Evolutionary conservation across 2,888 invertebrate species (phyloP), one percentile per base, ranked within the genome.

Genomic region (Acronicta alni): DNA sequence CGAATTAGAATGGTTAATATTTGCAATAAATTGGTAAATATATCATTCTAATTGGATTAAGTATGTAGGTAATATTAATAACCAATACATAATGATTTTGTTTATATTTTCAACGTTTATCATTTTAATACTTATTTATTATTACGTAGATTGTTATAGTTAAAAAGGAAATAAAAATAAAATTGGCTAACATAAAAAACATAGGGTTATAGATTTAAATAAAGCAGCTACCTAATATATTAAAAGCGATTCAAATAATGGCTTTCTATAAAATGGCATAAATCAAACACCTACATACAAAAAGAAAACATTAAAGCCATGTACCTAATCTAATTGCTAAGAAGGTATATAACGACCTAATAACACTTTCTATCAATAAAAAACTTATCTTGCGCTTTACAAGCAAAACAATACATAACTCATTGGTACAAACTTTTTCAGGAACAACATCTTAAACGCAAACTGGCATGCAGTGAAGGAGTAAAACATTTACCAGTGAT

Each of bases 401-500:
- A 68, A 75, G 69, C 69, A 67, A 65, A 77, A 69, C 57, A 74
- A 62, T 58, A n/a, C n/a, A n/a, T n/a, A 71, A 70, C 63, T 42
- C 58, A 70, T 51, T 49, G 46, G 6, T 55, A 39, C 57, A 58
- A 61, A 72, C 61, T 71, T 66, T 82, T 80, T 70, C 70, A 79
- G 73, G 48, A 63, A 79, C 65, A 81, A 76, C 70, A 77, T 69
- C 52, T 58, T 59, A 60, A 67, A 75, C 53, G 65, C 62, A 79
- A 72, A 79, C 69, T 52, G 48, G 57, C 90, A 90, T 90, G 89
- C 92, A 89, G 74, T 79, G 82, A 86, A 83, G 82, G 85, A 86
- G 83, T 84, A 78, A 87, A 91, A 85, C 75, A 95, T 96, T 97
- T 95, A 98, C 98, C 98, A 95, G 98, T 98, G 93, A 98, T 98